Percentiles rank a stretch among this genome's conserved stretches.
These are phyloP conservation scores for Parnassius mnemosyne DNA, from an alignment of 2,888 invertebrate genomes.

Conservation along the genomic window DNA sequence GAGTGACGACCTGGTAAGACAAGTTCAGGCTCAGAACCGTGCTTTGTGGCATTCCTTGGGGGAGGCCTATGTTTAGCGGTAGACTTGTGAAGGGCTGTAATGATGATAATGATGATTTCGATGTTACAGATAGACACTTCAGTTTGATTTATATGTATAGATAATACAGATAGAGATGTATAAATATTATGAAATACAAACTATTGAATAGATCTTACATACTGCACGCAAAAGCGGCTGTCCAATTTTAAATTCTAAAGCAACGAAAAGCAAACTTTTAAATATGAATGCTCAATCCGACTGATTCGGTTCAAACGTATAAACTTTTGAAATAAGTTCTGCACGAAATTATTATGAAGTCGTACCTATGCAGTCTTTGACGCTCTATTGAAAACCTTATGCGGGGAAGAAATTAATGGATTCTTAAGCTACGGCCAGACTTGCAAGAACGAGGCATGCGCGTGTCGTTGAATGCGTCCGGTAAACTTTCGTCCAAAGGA, in stretches of 20 bases:
- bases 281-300: slow-evolving; percentile 2
- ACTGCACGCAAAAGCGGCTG: too few relatives aligned
- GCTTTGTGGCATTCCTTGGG: too few relatives aligned
- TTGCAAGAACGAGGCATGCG: slow-evolving; percentile 2
- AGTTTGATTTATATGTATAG: too few relatives aligned
- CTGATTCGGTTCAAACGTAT: slow-evolving; percentile 1
- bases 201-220: too few relatives aligned
- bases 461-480: slow-evolving; percentile 9
- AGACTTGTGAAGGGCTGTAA: too few relatives aligned
- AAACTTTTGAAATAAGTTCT: slow-evolving; percentile 16
- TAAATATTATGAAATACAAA: too few relatives aligned
- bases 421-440: slow-evolving; percentile 9
- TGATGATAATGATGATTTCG: too few relatives aligned
- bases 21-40: too few relatives aligned
- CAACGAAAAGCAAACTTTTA: neutral
- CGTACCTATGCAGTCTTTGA: slow-evolving; percentile 18
- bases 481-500: slow-evolving; percentile 17
- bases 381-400: slow-evolving; percentile 22
- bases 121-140: too few relatives aligned
- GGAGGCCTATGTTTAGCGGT: too few relatives aligned
- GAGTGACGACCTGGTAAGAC: too few relatives aligned
- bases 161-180: too few relatives aligned
- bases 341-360: slow-evolving; percentile 21
- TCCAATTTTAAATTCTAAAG: neutral
- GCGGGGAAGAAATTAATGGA: slow-evolving; percentile 21